These are phyloP conservation scores for Strigamia crassipes DNA, from an alignment of 2,888 invertebrate species.

Conservation along the genomic window DNA sequence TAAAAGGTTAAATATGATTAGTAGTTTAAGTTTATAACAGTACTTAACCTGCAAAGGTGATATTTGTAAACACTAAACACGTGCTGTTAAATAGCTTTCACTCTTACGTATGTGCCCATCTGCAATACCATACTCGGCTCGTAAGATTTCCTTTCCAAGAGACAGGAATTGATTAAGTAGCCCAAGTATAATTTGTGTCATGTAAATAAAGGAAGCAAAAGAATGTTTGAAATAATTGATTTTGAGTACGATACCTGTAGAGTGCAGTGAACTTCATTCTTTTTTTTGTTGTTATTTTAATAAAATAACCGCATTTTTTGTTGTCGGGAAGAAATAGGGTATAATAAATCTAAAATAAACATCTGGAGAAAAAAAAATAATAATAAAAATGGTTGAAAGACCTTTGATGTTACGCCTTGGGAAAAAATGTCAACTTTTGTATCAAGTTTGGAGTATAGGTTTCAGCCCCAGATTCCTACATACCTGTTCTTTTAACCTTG, in stretches of 20 bases:
- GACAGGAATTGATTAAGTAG: background rate
- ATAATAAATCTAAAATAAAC: background rate
- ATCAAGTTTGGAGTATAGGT: constrained; percentile 24
- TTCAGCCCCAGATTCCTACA: background rate
- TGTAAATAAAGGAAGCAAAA: background rate
- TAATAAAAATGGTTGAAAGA: constrained; percentile 15
- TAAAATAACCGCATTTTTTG: background rate
- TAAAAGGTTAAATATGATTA: too few relatives aligned
- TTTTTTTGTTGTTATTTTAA: background rate
- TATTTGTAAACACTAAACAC: too few relatives aligned
- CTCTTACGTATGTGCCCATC: too few relatives aligned
- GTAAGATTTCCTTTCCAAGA: background rate
- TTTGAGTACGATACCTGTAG: background rate
- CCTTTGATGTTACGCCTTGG: constrained; percentile 25
- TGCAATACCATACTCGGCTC: too few relatives aligned
- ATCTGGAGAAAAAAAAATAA: too few relatives aligned
- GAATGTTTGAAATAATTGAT: background rate
- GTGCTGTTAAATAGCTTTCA: too few relatives aligned
- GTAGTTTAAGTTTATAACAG: too few relatives aligned
- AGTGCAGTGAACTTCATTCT: background rate
- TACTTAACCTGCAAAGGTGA: too few relatives aligned
- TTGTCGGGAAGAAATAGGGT: background rate
- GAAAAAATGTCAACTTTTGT: constrained; percentile 20
- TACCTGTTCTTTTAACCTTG: constrained; percentile 31
- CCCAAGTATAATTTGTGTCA: constrained; percentile 12